Conservation (phyloP, 2,113 vertebrate species). For the Motacilla tschutschensis region DNA sequence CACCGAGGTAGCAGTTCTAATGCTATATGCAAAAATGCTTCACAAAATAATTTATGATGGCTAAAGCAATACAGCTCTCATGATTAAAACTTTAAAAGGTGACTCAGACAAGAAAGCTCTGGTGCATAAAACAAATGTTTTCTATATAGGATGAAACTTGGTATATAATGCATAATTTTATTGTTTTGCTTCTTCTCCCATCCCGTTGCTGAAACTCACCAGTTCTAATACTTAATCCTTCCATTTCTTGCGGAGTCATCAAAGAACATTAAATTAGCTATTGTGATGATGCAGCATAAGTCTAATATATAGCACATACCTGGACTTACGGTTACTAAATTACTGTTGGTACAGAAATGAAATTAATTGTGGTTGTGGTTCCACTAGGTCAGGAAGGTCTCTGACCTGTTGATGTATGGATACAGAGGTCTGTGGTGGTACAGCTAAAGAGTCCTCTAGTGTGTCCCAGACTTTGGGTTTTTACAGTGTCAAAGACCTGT, state of each 20-base stretch:
- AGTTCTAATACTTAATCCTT: neutral
- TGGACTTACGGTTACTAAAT: neutral
- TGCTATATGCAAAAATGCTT: neutral
- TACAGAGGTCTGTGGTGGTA: neutral
- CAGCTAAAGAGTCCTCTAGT: neutral
- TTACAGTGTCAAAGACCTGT: neutral
- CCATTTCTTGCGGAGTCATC: accelerated
- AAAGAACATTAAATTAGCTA: neutral
- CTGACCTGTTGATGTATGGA: neutral
- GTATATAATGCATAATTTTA: neutral
- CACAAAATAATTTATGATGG: neutral
- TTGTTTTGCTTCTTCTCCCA: neutral
- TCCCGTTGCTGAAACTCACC: neutral
- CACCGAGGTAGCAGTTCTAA: neutral
- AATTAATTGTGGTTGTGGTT: neutral
- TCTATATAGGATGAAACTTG: neutral
- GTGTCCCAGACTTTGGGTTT: neutral
- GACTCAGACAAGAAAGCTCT: neutral
- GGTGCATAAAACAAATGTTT: neutral
- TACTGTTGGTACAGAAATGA: accelerated
- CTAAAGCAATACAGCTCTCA: neutral
- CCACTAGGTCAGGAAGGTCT: neutral
- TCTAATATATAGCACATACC: neutral
- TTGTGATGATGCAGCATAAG: neutral
- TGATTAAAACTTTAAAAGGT: neutral